Conservation (phyloP, 2,797 vertebrate genomes). For the Carcharodon carcharias region DNA sequence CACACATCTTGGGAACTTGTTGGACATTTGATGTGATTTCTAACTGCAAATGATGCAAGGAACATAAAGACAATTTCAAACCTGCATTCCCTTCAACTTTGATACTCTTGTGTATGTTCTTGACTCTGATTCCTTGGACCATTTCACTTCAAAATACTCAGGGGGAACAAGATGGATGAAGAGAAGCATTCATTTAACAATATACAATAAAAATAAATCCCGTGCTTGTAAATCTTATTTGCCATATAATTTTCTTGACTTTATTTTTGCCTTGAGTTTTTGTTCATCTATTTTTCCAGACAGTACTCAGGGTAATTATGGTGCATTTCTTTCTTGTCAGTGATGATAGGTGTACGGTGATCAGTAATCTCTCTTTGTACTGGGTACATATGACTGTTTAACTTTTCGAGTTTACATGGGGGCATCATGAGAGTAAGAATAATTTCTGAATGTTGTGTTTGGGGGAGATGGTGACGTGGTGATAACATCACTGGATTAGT, state of each 20-base stretch:
- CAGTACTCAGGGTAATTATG: neutral
- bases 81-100: neutral
- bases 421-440: no score
- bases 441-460: neutral
- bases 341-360: conserved; percentile 17
- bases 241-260: conserved; percentile 31
- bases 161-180: neutral
- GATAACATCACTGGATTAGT: no score
- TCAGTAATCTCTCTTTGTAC: neutral
- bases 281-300: conserved; percentile 14
- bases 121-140: neutral
- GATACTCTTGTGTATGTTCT: neutral
- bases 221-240: neutral
- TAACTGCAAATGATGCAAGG: neutral
- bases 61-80: neutral
- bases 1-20: neutral
- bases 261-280: neutral
- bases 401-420: neutral
- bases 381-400: neutral
- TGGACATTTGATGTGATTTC: neutral
- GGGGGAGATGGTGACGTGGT: no score
- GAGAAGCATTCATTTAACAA: neutral
- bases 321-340: neutral
- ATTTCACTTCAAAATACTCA: neutral
- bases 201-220: conserved; percentile 3